A percentile compares a stretch with the other conserved stretches of the same genome.
phyloP scores from a whole-genome alignment of 1,140 invertebrate genomes.

The Zaprionus kolodkinae region DNA sequence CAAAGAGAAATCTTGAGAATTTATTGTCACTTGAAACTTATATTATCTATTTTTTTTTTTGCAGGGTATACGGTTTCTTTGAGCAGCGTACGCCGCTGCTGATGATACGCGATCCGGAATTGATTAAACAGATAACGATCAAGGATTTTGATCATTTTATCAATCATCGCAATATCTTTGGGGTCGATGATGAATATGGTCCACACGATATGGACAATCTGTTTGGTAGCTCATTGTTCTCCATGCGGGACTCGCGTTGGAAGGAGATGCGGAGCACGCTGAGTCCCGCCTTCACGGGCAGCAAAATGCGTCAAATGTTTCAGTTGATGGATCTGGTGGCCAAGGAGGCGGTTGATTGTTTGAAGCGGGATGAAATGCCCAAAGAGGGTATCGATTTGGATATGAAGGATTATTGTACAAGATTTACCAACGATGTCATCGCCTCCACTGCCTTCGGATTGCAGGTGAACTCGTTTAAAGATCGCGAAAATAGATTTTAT shows the following conservation, averaged over 20 bases:
- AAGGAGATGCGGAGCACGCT: slow-evolving; percentile 84
- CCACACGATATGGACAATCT: slow-evolving; percentile 76
- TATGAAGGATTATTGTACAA: slow-evolving; percentile 85
- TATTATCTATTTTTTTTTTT: slow-evolving; percentile 16
- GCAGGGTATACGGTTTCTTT: slow-evolving; percentile 85
- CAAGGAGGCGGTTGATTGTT: slow-evolving; percentile 64
- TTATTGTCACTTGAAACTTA: not conserved
- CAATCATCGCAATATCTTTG: slow-evolving; percentile 81
- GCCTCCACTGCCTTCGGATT: slow-evolving; percentile 86
- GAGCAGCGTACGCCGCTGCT: slow-evolving; percentile 85
- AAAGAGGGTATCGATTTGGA: slow-evolving; percentile 80
- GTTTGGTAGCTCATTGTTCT: slow-evolving; percentile 82
- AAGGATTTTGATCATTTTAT: slow-evolving; percentile 85
- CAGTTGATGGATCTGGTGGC: slow-evolving; percentile 82
- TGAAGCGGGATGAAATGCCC: slow-evolving; percentile 52
- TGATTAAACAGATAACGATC: slow-evolving; percentile 84
- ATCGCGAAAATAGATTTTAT: slow-evolving; percentile 85
- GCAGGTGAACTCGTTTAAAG: slow-evolving; percentile 85
- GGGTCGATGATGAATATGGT: slow-evolving; percentile 77
- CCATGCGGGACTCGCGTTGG: slow-evolving; percentile 83
- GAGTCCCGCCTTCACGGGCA: slow-evolving; percentile 84
- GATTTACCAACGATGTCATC: slow-evolving; percentile 87
- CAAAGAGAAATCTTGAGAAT: not conserved
- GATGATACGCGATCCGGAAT: slow-evolving; percentile 86
- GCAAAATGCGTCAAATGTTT: slow-evolving; percentile 85